These are phyloP conservation scores for Rhegmatorhina hoffmannsi DNA, from an alignment of 2,113 vertebrate species.

Conservation along the genomic window DNA sequence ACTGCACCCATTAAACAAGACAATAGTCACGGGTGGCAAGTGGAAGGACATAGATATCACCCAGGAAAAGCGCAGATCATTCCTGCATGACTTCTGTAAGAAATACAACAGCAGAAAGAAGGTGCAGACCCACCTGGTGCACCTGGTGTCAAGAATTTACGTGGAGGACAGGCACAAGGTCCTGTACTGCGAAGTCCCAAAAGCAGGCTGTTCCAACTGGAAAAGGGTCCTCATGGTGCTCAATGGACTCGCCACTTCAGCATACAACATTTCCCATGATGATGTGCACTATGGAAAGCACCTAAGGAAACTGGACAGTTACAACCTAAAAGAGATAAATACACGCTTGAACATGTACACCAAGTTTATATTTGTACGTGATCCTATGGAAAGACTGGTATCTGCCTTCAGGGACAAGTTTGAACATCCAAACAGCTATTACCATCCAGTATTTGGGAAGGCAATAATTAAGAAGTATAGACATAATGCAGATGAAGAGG, in stretches of 20 bases:
- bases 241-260: conserved; percentile 67
- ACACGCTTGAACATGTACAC: conserved; percentile 74
- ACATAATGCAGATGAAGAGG: conserved; percentile 60
- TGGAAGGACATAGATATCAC: conserved; percentile 53
- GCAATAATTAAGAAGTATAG: conserved; percentile 82
- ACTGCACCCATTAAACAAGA: conserved; percentile 57
- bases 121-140: conserved; percentile 48
- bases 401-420: conserved; percentile 86
- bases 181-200: conserved; percentile 81
- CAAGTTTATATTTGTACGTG: conserved; percentile 80
- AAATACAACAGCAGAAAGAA: conserved; percentile 52
- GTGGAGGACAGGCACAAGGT: conserved; percentile 80
- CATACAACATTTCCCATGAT: conserved; percentile 76
- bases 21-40: conserved; percentile 1
- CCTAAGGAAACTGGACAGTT: conserved; percentile 76
- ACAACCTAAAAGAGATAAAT: conserved; percentile 71
- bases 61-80: conserved; percentile 72
- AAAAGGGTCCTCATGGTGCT: conserved; percentile 78
- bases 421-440: conserved; percentile 81
- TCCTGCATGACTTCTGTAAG: conserved; percentile 74
- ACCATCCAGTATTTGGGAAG: conserved; percentile 80
- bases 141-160: conserved; percentile 75
- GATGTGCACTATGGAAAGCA: conserved; percentile 79
- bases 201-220: conserved; percentile 81
- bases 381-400: conserved; percentile 82